Base-by-base conservation (phyloP, 2,888 invertebrate species). In the Hirtodrosophila histrioides region DNA sequence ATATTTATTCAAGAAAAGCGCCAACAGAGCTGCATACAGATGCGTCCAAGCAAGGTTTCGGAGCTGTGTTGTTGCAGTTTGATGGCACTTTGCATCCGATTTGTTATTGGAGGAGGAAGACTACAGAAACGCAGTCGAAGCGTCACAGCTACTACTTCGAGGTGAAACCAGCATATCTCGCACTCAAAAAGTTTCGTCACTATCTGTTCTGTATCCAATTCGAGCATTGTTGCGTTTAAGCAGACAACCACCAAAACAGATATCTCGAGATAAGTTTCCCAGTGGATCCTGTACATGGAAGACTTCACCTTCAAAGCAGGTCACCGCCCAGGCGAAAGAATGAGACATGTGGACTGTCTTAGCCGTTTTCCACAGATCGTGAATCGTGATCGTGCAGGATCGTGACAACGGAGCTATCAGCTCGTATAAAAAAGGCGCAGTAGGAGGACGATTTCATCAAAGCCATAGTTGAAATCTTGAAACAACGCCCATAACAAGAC, bases 291-390 rank as follows among this genome's bases (percentile, higher is more conserved):
- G 4, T 44, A 54, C 9, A 27, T 53, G 44, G 24, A 54, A 27
- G 45, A 55, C n/a, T 55, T 53, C 29, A n/a, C 9, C 9, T 45
- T 45, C 4, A 27, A 55, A 29, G 31, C 27, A n/a, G 31, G n/a
- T 4, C 53, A 53, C 23, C 41, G 43, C 8, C 35, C 41, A 35
- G 35, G 27, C 1, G 43, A 43, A 9, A 43, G 27, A 23, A 35
- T 43, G 43, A 35, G 12, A 24, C 36, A 43, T n/a, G 43, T 53
- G 4, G 43, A 43, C 36, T 43, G 11, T 5, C 31, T 31, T 1
- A 31, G 36, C 11, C 36, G 36, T 37, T 37, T 12, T 12, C 36
- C 36, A 17, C n/a, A n/a, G n/a, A n/a, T n/a, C n/a, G n/a, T n/a
- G n/a, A n/a, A n/a, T n/a, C n/a, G n/a, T n/a, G n/a, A n/a, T n/a